Percentiles rank a stretch among this genome's conserved stretches.
These are phyloP conservation scores for Micromesistius poutassou DNA, from an alignment of 2,797 vertebrate genomes.

Conservation along the genomic window DNA sequence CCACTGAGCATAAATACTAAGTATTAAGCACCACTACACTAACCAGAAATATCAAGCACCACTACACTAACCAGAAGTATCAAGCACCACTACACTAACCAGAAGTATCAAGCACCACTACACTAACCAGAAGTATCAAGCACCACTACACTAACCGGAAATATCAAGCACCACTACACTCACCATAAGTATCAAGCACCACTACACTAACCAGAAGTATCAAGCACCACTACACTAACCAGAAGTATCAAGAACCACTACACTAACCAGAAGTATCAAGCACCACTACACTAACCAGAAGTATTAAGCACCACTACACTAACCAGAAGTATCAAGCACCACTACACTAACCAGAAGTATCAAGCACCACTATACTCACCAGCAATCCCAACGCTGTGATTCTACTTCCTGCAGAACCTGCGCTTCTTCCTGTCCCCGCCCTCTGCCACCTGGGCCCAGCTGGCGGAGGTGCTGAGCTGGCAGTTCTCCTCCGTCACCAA, in stretches of 20 bases:
- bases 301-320: not conserved
- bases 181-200: not conserved
- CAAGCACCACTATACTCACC: not conserved
- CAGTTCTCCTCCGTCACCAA: conserved; percentile 97
- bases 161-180: not conserved
- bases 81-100: not conserved
- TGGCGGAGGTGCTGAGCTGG: conserved; percentile 93
- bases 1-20: not conserved
- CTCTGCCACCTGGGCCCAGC: conserved; percentile 81
- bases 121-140: not conserved
- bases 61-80: not conserved
- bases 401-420: conserved; percentile 76
- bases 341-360: not conserved
- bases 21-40: not conserved
- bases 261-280: not conserved
- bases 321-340: not conserved
- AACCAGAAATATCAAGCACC: not conserved
- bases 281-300: not conserved
- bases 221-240: not conserved
- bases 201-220: not conserved
- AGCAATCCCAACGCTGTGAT: not conserved
- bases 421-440: conserved; percentile 91
- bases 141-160: not conserved
- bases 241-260: not conserved
- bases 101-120: not conserved